Evolutionary conservation across 2,113 vertebrate genomes (phyloP).

Genomic region (Cairina moschata): DNA sequence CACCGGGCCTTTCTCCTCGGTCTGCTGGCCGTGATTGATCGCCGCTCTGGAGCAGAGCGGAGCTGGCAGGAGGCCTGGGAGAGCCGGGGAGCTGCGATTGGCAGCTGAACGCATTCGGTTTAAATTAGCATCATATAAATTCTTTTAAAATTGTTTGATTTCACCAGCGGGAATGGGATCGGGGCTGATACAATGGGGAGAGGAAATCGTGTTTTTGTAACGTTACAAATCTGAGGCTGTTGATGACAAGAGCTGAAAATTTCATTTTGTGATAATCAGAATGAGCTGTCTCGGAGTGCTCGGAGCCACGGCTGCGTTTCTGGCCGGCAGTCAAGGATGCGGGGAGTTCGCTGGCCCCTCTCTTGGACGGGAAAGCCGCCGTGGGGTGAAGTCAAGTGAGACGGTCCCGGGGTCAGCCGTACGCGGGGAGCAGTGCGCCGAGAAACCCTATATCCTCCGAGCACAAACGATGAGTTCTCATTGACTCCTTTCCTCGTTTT

Average conservation of each 20-base stretch:
- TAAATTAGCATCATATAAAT: constrained; percentile 52
- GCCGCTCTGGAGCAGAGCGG: background rate
- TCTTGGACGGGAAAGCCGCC: background rate
- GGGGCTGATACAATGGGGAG: background rate
- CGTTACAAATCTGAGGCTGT: background rate
- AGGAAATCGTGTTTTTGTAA: constrained; percentile 46
- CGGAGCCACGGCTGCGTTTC: background rate
- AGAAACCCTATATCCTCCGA: background rate
- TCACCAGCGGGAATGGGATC: constrained; percentile 9
- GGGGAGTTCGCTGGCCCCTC: background rate
- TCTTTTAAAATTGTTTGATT: constrained; percentile 48
- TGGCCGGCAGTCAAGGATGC: background rate
- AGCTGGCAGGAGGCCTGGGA: constrained; percentile 27
- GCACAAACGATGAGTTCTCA: background rate
- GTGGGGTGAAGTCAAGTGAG: background rate
- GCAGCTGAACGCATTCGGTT: constrained; percentile 16
- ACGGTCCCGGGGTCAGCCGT: background rate
- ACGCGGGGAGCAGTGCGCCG: background rate
- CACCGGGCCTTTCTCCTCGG: background rate
- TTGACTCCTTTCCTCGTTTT: background rate
- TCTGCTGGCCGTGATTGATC: background rate
- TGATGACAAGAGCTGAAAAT: constrained; percentile 30
- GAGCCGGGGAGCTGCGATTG: background rate
- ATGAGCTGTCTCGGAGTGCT: background rate
- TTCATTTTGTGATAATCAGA: constrained; percentile 30